These are phyloP conservation scores for Polia nebulosa DNA, from an alignment of 2,888 invertebrate species.

Conservation along the genomic window DNA sequence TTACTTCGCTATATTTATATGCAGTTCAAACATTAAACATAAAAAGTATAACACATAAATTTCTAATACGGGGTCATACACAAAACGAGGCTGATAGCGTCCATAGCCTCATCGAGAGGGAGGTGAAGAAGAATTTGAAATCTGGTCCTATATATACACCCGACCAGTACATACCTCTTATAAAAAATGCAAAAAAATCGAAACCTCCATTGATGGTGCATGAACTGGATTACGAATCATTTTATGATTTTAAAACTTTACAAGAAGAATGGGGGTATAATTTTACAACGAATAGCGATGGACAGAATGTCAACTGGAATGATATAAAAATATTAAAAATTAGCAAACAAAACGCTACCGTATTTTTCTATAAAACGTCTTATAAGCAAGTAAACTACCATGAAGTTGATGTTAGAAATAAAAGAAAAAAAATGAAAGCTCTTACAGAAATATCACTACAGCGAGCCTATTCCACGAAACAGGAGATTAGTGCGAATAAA, in stretches of 20 bases:
- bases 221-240: conserved; percentile 50
- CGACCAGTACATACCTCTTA: conserved; percentile 32
- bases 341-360: conserved; percentile 5
- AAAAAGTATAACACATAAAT: background rate
- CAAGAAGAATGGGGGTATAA: conserved; percentile 64
- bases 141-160: conserved; percentile 67
- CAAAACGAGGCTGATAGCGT: conserved; percentile 66
- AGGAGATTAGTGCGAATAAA: conserved; percentile 21
- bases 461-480: conserved; percentile 20
- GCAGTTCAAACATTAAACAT: conserved; percentile 5
- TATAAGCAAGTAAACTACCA: conserved; percentile 49
- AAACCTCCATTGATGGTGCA: conserved; percentile 53
- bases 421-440: conserved; percentile 38
- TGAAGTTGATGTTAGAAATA: conserved; percentile 55
- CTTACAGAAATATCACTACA: conserved; percentile 16
- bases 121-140: conserved; percentile 69
- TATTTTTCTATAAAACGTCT: conserved; percentile 47
- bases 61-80: background rate
- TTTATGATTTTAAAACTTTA: conserved; percentile 51
- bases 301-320: conserved; percentile 10
- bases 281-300: conserved; percentile 32
- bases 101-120: conserved; percentile 71
- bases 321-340: background rate
- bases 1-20: background rate
- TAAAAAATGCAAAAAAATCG: conserved; percentile 52